phyloP scores from a whole-genome alignment of 1,140 invertebrate species.

The Chionoecetes opilio region DNA sequence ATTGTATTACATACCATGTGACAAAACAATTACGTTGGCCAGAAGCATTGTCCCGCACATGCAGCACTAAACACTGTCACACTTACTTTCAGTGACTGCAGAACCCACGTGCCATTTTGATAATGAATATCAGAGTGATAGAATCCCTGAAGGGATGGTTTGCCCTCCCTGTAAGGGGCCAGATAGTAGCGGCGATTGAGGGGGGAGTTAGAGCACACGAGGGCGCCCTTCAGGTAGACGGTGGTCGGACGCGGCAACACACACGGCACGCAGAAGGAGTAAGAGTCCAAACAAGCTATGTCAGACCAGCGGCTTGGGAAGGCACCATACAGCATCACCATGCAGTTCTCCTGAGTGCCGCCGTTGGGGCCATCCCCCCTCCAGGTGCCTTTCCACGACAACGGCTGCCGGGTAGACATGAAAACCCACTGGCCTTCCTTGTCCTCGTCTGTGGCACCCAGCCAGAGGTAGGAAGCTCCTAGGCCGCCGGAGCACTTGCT shows the following conservation, averaged over 20 bases:
- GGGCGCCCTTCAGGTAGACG: slow-evolving; percentile 61
- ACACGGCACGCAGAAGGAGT: slow-evolving; percentile 71
- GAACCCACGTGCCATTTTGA: slow-evolving; percentile 36
- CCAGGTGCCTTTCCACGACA: slow-evolving; percentile 63
- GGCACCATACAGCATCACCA: slow-evolving; percentile 60
- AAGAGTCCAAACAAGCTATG: slow-evolving; percentile 67
- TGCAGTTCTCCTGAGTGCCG: slow-evolving; percentile 64
- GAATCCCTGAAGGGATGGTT: slow-evolving; percentile 54
- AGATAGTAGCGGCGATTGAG: slow-evolving; percentile 61
- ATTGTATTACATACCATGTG: too few relatives aligned
- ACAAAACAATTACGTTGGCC: too few relatives aligned
- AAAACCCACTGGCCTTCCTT: slow-evolving; percentile 47
- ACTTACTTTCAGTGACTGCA: slow-evolving; percentile 72
- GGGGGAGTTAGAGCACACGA: slow-evolving; percentile 54
- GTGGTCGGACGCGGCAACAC: slow-evolving; percentile 19
- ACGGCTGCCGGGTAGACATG: not conserved
- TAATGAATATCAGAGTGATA: slow-evolving; percentile 67
- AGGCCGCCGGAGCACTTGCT: slow-evolving; percentile 38
- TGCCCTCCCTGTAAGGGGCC: not conserved
- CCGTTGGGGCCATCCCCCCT: slow-evolving; percentile 68
- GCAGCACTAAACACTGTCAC: too few relatives aligned
- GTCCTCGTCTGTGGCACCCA: slow-evolving; percentile 54
- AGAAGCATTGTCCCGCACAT: too few relatives aligned
- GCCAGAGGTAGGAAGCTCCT: slow-evolving; percentile 63
- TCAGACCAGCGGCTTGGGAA: slow-evolving; percentile 70